These are phyloP conservation scores for Sterna hirundo DNA, from an alignment of 2,113 vertebrate species.

Conservation along the genomic window DNA sequence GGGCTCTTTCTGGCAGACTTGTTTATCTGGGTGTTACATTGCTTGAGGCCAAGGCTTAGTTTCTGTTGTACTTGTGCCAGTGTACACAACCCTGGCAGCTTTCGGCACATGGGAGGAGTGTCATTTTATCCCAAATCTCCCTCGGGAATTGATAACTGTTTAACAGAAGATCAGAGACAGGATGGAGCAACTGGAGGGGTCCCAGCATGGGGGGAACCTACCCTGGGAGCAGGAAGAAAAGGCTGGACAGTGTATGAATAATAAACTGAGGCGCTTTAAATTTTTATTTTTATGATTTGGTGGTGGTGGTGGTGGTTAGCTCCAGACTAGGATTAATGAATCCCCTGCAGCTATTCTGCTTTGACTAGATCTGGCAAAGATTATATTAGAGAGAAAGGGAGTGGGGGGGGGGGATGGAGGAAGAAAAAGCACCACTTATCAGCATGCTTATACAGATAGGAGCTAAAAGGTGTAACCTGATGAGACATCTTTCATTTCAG, in stretches of 20 bases:
- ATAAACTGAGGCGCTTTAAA: neutral
- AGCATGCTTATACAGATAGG: constrained; percentile 4
- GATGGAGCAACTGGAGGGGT: neutral
- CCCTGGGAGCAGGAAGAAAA: neutral
- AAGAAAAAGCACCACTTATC: constrained; percentile 30
- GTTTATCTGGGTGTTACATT: constrained; percentile 65
- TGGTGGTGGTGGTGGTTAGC: constrained; percentile 1
- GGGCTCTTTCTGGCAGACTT: constrained; percentile 56
- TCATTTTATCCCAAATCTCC: neutral
- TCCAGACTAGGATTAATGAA: constrained; percentile 50
- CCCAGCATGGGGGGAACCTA: accelerated
- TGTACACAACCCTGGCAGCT: constrained; percentile 56
- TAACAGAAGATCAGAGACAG: neutral
- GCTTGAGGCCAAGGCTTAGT: constrained; percentile 64
- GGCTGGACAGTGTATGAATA: neutral
- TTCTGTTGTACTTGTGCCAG: constrained; percentile 71
- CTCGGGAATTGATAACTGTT: constrained; percentile 35
- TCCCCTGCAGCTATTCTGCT: constrained; percentile 51
- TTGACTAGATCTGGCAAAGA: constrained; percentile 53
- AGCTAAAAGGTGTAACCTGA: constrained; percentile 41
- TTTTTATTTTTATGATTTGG: neutral
- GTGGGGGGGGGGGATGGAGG: neutral
- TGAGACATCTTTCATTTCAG: constrained; percentile 50
- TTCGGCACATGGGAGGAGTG: constrained; percentile 31
- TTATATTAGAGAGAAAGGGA: constrained; percentile 9